Conservation (phyloP, 2,797 vertebrate species). For the Pseudocheirus occidentalis region DNA sequence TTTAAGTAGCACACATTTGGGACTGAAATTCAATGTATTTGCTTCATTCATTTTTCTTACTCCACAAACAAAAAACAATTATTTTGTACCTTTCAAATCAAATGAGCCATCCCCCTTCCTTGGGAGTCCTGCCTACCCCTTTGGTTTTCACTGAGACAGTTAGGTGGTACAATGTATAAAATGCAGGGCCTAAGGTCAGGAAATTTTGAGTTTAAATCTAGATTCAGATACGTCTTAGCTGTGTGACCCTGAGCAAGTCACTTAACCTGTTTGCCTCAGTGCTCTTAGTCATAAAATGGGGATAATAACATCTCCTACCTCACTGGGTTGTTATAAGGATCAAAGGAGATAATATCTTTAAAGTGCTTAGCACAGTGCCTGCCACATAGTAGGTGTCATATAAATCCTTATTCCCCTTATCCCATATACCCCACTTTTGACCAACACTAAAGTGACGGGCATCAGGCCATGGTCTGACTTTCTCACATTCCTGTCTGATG, state of each 20-base stretch:
- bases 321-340: neutral
- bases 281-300: neutral
- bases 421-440: too few relatives aligned
- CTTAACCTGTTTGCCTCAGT: neutral
- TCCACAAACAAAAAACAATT: neutral
- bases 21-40: neutral
- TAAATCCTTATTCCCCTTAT: neutral
- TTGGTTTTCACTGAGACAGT: neutral
- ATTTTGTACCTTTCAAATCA: neutral
- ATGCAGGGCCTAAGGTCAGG: neutral
- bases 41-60: neutral
- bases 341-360: neutral
- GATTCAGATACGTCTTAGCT: neutral
- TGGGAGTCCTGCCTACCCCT: neutral
- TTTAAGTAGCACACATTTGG: neutral
- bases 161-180: neutral
- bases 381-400: neutral
- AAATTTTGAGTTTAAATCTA: neutral
- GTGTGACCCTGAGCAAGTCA: neutral
- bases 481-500: conserved; percentile 61
- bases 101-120: neutral
- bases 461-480: conserved; percentile 33
- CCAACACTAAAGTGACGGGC: neutral
- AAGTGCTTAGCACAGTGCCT: neutral
- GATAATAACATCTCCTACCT: neutral